These are phyloP conservation scores for Hemibagrus wyckioides DNA, from an alignment of 2,113 vertebrate genomes.

Conservation along the genomic window DNA sequence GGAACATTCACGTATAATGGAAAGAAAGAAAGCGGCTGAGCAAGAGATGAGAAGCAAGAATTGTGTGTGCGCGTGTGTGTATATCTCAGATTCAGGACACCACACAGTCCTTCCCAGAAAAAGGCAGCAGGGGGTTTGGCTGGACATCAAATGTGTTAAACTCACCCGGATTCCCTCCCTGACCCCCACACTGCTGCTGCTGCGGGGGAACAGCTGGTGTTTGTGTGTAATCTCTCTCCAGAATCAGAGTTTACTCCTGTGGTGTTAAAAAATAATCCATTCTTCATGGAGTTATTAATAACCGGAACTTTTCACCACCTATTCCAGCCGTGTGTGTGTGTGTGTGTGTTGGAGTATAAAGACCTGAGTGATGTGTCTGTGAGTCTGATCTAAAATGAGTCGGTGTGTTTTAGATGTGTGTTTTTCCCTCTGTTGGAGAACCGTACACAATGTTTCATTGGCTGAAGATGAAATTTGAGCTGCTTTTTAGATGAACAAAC, in stretches of 20 bases:
- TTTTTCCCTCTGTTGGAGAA: too few relatives aligned
- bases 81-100: background rate
- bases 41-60: too few relatives aligned
- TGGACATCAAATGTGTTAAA: background rate
- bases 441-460: too few relatives aligned
- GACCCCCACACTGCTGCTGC: background rate
- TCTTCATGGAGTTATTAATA: background rate
- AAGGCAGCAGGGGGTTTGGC: background rate
- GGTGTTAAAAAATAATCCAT: background rate
- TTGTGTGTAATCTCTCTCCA: background rate
- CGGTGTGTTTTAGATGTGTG: too few relatives aligned
- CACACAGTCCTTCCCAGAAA: background rate
- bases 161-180: background rate
- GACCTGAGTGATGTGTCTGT: too few relatives aligned
- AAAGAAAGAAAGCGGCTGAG: too few relatives aligned
- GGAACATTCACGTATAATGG: too few relatives aligned
- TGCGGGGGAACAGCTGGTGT: background rate
- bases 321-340: background rate
- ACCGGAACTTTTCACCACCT: background rate
- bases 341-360: background rate
- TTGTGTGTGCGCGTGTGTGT: background rate
- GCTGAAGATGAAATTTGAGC: too few relatives aligned
- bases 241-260: background rate
- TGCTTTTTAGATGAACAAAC: too few relatives aligned
- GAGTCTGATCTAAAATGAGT: too few relatives aligned